These are phyloP conservation scores for Dunckerocampus dactyliophorus DNA, from an alignment of 2,113 vertebrate genomes.

Conservation along the genomic window DNA sequence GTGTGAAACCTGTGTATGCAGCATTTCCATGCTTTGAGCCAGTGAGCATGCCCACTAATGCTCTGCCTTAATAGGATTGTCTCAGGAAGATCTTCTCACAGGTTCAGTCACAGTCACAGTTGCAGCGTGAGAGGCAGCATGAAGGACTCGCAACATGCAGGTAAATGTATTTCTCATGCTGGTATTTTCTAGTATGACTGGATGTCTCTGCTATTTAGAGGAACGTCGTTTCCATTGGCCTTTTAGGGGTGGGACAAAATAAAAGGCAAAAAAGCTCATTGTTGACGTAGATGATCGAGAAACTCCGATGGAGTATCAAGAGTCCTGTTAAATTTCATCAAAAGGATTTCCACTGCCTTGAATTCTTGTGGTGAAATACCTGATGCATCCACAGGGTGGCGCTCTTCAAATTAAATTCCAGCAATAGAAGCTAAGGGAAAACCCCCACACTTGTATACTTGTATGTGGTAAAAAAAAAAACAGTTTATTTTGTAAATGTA, in stretches of 20 bases:
- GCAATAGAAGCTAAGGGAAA: neutral
- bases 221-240: neutral
- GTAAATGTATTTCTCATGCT: conserved; percentile 37
- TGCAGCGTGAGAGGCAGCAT: conserved; percentile 43
- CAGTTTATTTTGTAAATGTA: too few species aligned
- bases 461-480: too few species aligned
- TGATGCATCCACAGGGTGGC: neutral
- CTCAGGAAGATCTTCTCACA: conserved; percentile 28
- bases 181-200: neutral
- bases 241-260: neutral
- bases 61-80: conserved; percentile 67
- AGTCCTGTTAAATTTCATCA: neutral
- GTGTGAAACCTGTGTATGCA: conserved; percentile 23
- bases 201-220: neutral
- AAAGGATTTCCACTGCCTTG: neutral
- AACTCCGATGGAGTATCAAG: neutral
- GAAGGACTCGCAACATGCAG: conserved; percentile 66
- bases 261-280: neutral
- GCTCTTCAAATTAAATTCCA: neutral
- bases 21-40: conserved; percentile 24
- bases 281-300: neutral
- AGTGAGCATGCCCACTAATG: conserved; percentile 50
- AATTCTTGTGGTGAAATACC: neutral
- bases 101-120: conserved; percentile 38
- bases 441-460: too few species aligned